These are phyloP conservation scores for Melopsittacus undulatus DNA, from an alignment of 2,797 vertebrate species.

Conservation along the genomic window DNA sequence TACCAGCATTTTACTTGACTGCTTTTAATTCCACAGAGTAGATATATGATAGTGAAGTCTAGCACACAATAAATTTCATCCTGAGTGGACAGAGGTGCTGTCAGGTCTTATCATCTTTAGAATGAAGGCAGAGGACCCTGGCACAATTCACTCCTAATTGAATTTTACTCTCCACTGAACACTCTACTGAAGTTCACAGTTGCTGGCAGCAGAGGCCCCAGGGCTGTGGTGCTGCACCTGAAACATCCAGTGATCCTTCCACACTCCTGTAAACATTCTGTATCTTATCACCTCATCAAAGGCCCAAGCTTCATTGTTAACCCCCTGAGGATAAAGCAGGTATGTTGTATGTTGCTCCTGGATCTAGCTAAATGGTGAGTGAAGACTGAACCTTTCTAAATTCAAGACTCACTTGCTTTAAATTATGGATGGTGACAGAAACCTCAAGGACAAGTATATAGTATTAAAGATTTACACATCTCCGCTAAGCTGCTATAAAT, in stretches of 20 bases:
- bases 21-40: background rate
- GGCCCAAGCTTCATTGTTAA: background rate
- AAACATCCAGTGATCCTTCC: background rate
- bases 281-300: conserved; percentile 8
- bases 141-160: conserved; percentile 69
- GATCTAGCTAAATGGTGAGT: background rate
- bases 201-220: conserved; percentile 17
- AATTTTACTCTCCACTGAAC: conserved; percentile 61
- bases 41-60: conserved; percentile 1
- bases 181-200: background rate
- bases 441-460: background rate
- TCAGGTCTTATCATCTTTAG: conserved; percentile 42
- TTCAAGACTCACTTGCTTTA: conserved; percentile 4
- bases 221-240: background rate
- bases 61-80: conserved; percentile 45
- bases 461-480: conserved; percentile 15
- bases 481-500: background rate
- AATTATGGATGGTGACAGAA: conserved; percentile 26
- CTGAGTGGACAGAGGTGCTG: conserved; percentile 46
- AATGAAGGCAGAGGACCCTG: conserved; percentile 45
- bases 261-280: background rate
- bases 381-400: background rate
- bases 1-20: conserved; percentile 16
- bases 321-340: background rate
- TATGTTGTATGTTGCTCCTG: background rate